Percentiles rank a stretch among this genome's conserved stretches.
Evolutionary conservation across 2,113 vertebrate genomes (phyloP).

Genomic region (Coptodon bakossiorum): DNA sequence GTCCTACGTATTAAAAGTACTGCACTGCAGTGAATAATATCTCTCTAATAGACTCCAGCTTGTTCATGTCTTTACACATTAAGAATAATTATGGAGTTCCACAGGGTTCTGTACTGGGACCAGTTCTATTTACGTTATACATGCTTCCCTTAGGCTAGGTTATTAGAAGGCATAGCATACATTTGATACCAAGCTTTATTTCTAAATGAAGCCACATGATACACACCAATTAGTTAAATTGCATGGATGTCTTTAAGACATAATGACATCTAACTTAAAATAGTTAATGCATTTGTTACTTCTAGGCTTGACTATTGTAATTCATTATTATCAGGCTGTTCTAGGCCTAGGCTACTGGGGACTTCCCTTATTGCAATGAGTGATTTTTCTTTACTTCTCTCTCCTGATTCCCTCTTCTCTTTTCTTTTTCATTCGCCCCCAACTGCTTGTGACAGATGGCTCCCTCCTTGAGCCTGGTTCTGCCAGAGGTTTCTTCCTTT

Average conservation of each 20-base stretch:
- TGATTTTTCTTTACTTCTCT: neutral
- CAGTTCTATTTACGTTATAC: neutral
- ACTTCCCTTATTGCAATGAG: neutral
- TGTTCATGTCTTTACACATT: neutral
- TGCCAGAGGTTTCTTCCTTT: neutral
- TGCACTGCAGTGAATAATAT: neutral
- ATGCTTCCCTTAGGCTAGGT: neutral
- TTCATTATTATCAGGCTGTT: neutral
- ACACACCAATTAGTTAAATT: neutral
- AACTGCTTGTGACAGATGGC: neutral
- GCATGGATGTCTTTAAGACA: neutral
- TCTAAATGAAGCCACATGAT: neutral
- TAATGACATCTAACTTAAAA: neutral
- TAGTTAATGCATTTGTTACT: neutral
- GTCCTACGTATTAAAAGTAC: neutral
- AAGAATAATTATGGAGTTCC: neutral
- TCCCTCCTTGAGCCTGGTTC: neutral
- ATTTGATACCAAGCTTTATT: neutral
- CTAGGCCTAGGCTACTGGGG: neutral
- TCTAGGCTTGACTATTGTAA: neutral
- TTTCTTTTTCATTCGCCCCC: neutral
- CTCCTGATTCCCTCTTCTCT: neutral
- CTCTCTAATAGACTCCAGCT: neutral
- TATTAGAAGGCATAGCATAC: neutral
- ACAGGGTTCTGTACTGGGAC: neutral